A percentile compares a stretch with the other conserved stretches of the same genome.
Conservation (phyloP, 2,888 invertebrate genomes). For the Ceriagrion tenellum region DNA sequence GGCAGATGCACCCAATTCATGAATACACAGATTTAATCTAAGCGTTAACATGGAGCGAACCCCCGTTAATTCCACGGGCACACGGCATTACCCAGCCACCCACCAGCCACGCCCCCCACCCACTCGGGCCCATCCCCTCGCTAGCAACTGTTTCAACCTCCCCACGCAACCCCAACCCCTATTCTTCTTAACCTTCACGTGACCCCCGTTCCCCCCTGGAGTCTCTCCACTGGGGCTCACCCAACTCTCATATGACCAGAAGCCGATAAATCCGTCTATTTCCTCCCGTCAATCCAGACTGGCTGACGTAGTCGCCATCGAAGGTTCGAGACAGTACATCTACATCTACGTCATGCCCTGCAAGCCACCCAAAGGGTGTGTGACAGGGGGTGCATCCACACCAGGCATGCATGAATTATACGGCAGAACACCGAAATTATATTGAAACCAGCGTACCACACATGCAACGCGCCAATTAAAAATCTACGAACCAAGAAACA, state of each 20-base stretch:
- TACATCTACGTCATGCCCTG: too few relatives aligned
- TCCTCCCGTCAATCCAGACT: not conserved
- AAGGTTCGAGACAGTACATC: too few relatives aligned
- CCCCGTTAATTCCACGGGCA: slow-evolving; percentile 42
- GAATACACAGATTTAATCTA: slow-evolving; percentile 72
- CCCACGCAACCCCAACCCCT: not conserved
- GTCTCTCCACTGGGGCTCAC: not conserved
- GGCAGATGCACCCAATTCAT: slow-evolving; percentile 70
- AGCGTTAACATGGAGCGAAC: slow-evolving; percentile 53
- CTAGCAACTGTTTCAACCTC: not conserved
- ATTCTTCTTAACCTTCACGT: too few relatives aligned
- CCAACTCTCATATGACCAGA: too few relatives aligned
- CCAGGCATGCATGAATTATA: too few relatives aligned
- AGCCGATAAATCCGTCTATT: not conserved
- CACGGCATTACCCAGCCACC: not conserved
- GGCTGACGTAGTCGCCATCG: not conserved
- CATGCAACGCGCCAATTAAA: too few relatives aligned
- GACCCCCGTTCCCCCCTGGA: not conserved
- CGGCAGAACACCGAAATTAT: too few relatives aligned
- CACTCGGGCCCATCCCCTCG: not conserved
- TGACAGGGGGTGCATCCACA: too few relatives aligned
- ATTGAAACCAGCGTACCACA: too few relatives aligned
- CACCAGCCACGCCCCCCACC: too few relatives aligned
- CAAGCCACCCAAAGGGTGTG: too few relatives aligned
- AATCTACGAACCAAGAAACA: too few relatives aligned